Conservation (phyloP, 2,113 vertebrate species). For the Xyliphius kryptos region DNA sequence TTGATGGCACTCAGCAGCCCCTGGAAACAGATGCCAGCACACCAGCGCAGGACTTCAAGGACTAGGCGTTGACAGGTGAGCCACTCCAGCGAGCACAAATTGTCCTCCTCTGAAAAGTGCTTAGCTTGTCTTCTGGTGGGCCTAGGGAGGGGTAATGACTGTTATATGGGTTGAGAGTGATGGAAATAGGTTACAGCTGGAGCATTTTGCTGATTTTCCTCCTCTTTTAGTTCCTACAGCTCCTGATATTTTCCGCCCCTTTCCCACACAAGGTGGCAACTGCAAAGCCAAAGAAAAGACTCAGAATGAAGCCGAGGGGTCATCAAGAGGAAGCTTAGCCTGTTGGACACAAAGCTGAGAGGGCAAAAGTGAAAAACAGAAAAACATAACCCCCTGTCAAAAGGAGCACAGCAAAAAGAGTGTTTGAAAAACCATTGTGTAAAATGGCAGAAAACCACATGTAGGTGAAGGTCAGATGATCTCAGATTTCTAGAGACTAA, state of each 20-base stretch:
- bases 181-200: conserved; percentile 36
- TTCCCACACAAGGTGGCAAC: conserved; percentile 9
- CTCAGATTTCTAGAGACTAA: conserved; percentile 20
- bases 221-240: conserved; percentile 34
- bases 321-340: conserved; percentile 22
- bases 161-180: conserved; percentile 40
- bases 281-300: conserved; percentile 29
- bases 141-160: conserved; percentile 38
- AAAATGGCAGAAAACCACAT: conserved; percentile 4
- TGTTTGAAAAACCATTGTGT: background rate
- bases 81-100: conserved; percentile 49
- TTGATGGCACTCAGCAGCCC: conserved; percentile 44
- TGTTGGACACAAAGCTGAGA: conserved; percentile 19
- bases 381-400: conserved; percentile 28
- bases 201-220: conserved; percentile 33
- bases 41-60: conserved; percentile 44
- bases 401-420: background rate
- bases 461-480: conserved; percentile 22
- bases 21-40: conserved; percentile 45
- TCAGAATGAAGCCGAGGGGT: conserved; percentile 35
- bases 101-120: conserved; percentile 47
- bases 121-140: conserved; percentile 40
- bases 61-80: conserved; percentile 40
- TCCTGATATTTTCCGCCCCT: conserved; percentile 18
- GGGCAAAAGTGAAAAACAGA: conserved; percentile 15